Base-by-base conservation (phyloP, 2,113 vertebrate genomes). In the Tonatia bakeri region DNA sequence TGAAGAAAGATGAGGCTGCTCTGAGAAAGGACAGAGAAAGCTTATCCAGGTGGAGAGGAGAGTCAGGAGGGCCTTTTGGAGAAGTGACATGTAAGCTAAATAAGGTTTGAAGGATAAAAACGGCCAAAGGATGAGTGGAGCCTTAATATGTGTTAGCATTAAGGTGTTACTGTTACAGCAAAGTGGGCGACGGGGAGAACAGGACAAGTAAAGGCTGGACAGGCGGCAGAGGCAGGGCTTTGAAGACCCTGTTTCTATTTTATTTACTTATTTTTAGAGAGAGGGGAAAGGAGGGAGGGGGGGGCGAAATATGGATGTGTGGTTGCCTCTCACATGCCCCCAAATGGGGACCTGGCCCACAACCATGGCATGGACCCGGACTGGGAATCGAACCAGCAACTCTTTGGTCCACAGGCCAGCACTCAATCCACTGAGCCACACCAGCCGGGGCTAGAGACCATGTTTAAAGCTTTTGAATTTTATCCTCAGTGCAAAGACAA, bases 121-220 rank as follows among this genome's bases (percentile, higher is more conserved):
- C 7, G 24, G 36, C 36, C 80, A 40, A 80, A 65, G 45, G n/a
- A n/a, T 36, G 99, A 99, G 97, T 99, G 99, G 19, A 28, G 8
- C 26, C 19, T 79, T 15, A 54, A 56, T 75, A 40, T 36, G 38
- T 20, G 90, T 56, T 16, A 73, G 17, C 72, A 5, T 59, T 24
- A 24, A 59, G 12, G 17, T 28, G 43, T 61, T 69, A 12, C 56
- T 52, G 22, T n/a, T 33, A 31, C 14, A 73, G 81, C 52, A 31
- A 45, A 79, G n/a, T 14, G 7, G 33, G n/a, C 56, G 36, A 40
- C 3, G 3, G 47, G 45, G 45, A 65, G 65, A n/a, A 47, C 0
- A 67, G 36, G 26, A 65, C 40, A n/a, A 19, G 33, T n/a, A 28
- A 45, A 70, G 38, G 47, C 36, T 40, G 33, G 56, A 6, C 9